Conservation (phyloP, 2,113 vertebrate species). For the human region DNA sequence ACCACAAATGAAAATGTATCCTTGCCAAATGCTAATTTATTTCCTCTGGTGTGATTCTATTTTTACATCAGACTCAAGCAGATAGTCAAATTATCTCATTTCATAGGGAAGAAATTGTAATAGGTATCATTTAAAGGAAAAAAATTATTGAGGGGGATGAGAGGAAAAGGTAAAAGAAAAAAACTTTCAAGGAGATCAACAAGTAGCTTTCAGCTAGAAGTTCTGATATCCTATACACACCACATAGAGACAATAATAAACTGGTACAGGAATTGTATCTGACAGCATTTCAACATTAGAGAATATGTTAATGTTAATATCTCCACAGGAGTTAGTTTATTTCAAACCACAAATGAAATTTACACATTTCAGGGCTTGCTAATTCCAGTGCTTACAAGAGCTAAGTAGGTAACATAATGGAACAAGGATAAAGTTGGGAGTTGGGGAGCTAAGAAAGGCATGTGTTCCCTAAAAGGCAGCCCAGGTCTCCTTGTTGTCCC, state of each 20-base stretch:
- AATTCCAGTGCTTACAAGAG: background rate
- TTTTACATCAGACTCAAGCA: constrained; percentile 18
- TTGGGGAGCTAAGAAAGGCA: fast-evolving
- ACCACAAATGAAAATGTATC: background rate
- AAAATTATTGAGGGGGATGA: background rate
- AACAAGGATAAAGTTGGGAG: background rate
- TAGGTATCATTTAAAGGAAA: background rate
- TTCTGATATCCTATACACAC: background rate
- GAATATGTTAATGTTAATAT: constrained; percentile 15
- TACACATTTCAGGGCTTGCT: background rate
- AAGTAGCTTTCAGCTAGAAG: background rate
- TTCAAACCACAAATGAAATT: constrained; percentile 32
- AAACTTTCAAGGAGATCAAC: background rate
- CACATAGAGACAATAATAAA: background rate
- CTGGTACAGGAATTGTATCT: background rate
- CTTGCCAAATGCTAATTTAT: constrained; percentile 23
- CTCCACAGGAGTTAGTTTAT: background rate
- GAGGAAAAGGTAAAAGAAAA: background rate
- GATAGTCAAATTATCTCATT: background rate
- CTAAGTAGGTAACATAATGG: fast-evolving
- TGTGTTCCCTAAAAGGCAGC: background rate
- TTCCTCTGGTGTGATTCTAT: background rate
- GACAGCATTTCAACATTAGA: background rate
- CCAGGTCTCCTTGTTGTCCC: background rate
- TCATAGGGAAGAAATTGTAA: background rate